Evolutionary conservation across 2,888 invertebrate genomes (phyloP), one percentile per base, ranked within the genome.

Genomic region (Bombylius discolor): DNA sequence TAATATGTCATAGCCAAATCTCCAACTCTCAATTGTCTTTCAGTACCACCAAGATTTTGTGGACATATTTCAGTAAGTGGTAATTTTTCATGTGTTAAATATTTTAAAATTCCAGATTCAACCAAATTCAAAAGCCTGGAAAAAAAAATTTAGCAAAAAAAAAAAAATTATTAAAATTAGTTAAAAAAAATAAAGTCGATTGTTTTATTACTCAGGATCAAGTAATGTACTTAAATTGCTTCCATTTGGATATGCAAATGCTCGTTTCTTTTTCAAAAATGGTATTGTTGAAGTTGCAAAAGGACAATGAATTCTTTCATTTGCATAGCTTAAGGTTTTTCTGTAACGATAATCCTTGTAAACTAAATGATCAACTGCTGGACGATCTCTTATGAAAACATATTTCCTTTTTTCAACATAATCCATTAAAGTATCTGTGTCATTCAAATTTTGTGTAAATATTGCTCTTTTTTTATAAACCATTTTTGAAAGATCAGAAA

Each of bases 51-150:
- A 61, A 91, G 74, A 70, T 91, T 83, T 53, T 89, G 77, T 0
- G 91, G 90, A 63, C 92, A 92, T 49, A 90, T 87, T 67, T 83
- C 81, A 0, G 87, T 84, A 61, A 82, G 79, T 0, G 91, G 89
- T 61, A 89, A 68, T 61, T 82, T 78, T 58, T 77, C 74, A 3
- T 76, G 75, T 52, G 83, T 77, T 52, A 85, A 77, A 64, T 81
- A 83, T 59, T 82, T 79, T 9, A 90, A 78, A 55, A 91, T 83
- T 4, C 91, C 91, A 0, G 84, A 79, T 74, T 90, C 87, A 3
- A 87, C 80, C 52, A 90, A 71, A 59, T 79, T 77, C 48, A 79
- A 76, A 12, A 89, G 72, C 55, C 89, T 89, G 67, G 13, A 74
- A 74, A 42, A 58, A 59, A 31, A 49, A 46, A 34, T 2, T 23